These are phyloP conservation scores for Leptopterna dolabrata DNA, from an alignment of 2,888 invertebrate species.

Conservation along the genomic window DNA sequence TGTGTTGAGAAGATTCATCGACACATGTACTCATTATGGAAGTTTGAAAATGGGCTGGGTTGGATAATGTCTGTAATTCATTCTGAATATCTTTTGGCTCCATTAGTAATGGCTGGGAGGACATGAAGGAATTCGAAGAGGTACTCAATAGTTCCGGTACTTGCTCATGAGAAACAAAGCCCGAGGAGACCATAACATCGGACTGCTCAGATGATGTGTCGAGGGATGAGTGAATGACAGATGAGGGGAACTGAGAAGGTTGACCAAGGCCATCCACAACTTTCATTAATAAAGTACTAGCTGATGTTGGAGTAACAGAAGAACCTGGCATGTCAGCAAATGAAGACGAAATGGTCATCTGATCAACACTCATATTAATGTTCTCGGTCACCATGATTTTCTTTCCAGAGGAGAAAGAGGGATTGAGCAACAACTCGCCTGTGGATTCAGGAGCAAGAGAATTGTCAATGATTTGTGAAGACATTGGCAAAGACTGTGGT, in stretches of 20 bases:
- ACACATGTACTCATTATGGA: not conserved
- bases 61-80: not conserved
- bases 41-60: slow-evolving; percentile 5
- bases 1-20: not conserved
- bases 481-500: not conserved
- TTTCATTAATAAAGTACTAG: slow-evolving; percentile 32
- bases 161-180: slow-evolving; percentile 8
- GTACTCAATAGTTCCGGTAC: slow-evolving; percentile 13
- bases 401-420: slow-evolving; percentile 23
- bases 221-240: not conserved
- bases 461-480: slow-evolving; percentile 23
- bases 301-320: not conserved
- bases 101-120: slow-evolving; percentile 9
- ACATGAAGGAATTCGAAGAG: not conserved
- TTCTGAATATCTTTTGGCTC: not conserved
- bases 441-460: not conserved
- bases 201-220: not conserved
- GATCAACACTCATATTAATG: not conserved
- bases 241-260: not conserved
- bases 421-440: not conserved
- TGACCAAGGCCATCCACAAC: slow-evolving; percentile 43
- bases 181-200: not conserved
- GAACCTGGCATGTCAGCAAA: slow-evolving; percentile 1
- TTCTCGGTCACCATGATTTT: slow-evolving; percentile 27
- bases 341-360: not conserved